phyloP scores from a whole-genome alignment of 2,797 vertebrate species.

The Rhabdophis nuchalis region DNA sequence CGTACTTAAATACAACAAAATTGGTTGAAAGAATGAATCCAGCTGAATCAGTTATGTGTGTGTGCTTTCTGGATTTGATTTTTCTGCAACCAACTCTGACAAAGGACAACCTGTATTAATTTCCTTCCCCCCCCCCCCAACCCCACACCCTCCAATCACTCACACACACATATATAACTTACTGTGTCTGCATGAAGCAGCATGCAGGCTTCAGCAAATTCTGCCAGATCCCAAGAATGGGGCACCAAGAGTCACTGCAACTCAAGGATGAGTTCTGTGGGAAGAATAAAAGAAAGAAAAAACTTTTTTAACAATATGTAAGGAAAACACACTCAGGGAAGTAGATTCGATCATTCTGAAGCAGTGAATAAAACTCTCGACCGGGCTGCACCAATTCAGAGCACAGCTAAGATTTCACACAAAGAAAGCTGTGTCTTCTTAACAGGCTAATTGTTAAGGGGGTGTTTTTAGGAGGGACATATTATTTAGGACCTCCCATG shows the following conservation, averaged over 20 bases:
- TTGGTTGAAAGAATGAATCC: no score
- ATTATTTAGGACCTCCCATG: neutral
- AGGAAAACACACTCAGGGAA: neutral
- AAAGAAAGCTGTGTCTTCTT: neutral
- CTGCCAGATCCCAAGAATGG: neutral
- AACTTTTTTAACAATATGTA: neutral
- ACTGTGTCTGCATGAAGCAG: constrained; percentile 70
- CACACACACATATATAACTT: constrained; percentile 32
- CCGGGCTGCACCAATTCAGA: neutral
- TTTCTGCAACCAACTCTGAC: no score
- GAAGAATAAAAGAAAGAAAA: constrained; percentile 17
- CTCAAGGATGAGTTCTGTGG: constrained; percentile 22
- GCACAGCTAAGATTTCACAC: neutral
- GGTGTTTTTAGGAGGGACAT: neutral
- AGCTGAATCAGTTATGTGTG: no score
- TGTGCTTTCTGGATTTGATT: no score
- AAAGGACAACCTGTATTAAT: neutral
- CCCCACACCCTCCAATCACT: no score
- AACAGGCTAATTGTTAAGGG: neutral
- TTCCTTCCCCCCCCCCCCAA: neutral
- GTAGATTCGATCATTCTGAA: neutral
- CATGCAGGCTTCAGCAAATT: constrained; percentile 43
- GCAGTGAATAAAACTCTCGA: neutral
- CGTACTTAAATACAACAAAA: no score
- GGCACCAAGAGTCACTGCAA: constrained; percentile 19